A percentile compares a stretch with the other conserved stretches of the same genome.
These are phyloP conservation scores for Elgaria multicarinata DNA, from an alignment of 2,113 vertebrate species.

Conservation along the genomic window DNA sequence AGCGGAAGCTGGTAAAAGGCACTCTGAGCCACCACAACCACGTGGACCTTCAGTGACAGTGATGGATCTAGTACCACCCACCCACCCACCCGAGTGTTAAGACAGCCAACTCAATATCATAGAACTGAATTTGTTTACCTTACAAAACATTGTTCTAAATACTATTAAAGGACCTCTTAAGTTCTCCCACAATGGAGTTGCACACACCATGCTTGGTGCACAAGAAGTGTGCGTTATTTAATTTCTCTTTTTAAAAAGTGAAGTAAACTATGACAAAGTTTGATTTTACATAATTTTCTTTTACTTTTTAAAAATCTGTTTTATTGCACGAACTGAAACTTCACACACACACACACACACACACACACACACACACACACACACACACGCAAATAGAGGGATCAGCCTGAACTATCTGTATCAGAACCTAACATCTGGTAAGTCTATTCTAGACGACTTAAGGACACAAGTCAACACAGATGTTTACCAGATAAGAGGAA, in stretches of 20 bases:
- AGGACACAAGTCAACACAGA: not conserved
- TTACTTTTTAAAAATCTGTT: too few relatives aligned
- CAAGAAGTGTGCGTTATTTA: not conserved
- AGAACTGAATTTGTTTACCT: not conserved
- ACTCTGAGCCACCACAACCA: too few relatives aligned
- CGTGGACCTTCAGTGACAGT: too few relatives aligned
- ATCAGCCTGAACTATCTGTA: not conserved
- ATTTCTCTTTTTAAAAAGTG: not conserved
- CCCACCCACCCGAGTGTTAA: not conserved
- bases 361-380: too few relatives aligned
- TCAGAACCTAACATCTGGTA: not conserved
- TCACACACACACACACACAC: too few relatives aligned
- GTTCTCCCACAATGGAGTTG: not conserved
- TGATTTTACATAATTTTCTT: not conserved
- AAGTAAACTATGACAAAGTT: not conserved
- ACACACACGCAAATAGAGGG: too few relatives aligned
- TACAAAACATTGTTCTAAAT: not conserved
- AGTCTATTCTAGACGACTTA: not conserved
- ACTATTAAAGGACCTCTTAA: not conserved
- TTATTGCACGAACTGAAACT: not conserved
- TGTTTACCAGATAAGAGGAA: constrained; percentile 9
- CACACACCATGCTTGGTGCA: not conserved
- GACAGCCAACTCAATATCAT: not conserved
- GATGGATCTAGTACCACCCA: too few relatives aligned
- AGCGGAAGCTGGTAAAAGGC: too few relatives aligned